phyloP scores from a whole-genome alignment of 2,797 vertebrate species.

The Scomberomorus guttatus region DNA sequence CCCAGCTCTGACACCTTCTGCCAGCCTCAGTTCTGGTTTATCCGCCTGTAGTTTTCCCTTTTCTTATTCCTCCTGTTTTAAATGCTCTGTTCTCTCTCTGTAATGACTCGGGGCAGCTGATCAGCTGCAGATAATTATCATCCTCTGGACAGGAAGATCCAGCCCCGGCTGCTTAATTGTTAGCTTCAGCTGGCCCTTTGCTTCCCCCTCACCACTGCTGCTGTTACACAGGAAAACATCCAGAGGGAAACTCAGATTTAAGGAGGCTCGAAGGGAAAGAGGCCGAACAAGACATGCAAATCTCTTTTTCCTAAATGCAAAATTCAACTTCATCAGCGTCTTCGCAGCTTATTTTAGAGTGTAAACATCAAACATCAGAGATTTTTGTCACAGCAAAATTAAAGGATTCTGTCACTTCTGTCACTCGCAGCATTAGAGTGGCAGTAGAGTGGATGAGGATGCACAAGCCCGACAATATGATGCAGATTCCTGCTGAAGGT shows the following conservation, averaged over 20 bases:
- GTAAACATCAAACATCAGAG: not conserved
- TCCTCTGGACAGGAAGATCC: conserved; percentile 32
- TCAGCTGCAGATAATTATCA: conserved; percentile 56
- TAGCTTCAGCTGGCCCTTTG: conserved; percentile 28
- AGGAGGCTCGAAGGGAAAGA: not conserved
- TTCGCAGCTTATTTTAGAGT: not conserved
- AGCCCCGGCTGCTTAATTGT: conserved; percentile 40
- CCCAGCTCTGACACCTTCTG: not conserved
- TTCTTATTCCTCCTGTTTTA: not conserved
- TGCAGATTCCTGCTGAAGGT: no score
- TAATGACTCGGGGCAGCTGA: conserved; percentile 41
- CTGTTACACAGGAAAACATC: not conserved
- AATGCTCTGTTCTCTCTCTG: not conserved
- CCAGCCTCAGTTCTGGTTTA: not conserved
- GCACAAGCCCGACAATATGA: no score
- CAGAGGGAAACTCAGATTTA: not conserved
- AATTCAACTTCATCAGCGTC: no score
- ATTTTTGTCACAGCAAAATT: no score
- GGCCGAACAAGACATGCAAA: not conserved
- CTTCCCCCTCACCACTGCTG: conserved; percentile 5
- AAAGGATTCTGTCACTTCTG: no score
- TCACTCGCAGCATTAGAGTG: no score
- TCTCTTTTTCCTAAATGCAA: not conserved
- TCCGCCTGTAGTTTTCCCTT: not conserved
- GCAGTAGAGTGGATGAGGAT: no score